Base-by-base conservation (phyloP, 2,113 vertebrate species). In the Bubo blakistoni region DNA sequence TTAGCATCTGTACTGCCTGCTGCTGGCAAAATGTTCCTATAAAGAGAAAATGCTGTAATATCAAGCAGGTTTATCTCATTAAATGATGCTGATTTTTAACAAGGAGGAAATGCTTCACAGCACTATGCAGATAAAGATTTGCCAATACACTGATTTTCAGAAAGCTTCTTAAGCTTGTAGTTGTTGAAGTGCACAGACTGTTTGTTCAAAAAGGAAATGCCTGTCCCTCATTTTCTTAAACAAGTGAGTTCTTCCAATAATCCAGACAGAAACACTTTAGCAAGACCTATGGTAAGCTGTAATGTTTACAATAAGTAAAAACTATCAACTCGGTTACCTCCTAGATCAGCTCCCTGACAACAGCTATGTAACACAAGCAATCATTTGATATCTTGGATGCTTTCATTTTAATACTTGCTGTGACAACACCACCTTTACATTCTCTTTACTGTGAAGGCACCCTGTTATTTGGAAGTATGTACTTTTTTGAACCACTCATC, bases 21-120 rank as follows among this genome's bases (percentile, higher is more conserved):
- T 97, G 96, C 84, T 92, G 92, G 80, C 47, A 96, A 90, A 96
- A 93, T 4, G 10, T 94, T 91, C 93, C 96, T 92, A 94, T 94
- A 90, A 79, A 44, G 51, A 71, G 40, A 88, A 93, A 76, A 55
- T 11, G 34, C 83, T 86, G 94, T 82, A 77, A 90, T 93, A 95
- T n/a, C 91, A 87, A 30, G 58, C 70, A 85, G 59, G 70, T 90
- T 93, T 80, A 87, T 71, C 87, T 81, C 87, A 18, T 77, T 58
- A 38, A 42, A 46, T 63, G 74, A 82, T 91, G 91, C 52, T 81
- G 63, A 73, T 70, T 95, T 84, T 93, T 83, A 86, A 51, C 69
- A 92, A 47, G 66, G 77, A 98, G 88, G n/a, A 96, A 81, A 87
- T 30, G 70, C 72, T 81, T 92, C 76, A 73, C 55, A 92, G 80